Conservation (phyloP, 2,888 invertebrate species). For the Orthonychiurus folsomi region DNA sequence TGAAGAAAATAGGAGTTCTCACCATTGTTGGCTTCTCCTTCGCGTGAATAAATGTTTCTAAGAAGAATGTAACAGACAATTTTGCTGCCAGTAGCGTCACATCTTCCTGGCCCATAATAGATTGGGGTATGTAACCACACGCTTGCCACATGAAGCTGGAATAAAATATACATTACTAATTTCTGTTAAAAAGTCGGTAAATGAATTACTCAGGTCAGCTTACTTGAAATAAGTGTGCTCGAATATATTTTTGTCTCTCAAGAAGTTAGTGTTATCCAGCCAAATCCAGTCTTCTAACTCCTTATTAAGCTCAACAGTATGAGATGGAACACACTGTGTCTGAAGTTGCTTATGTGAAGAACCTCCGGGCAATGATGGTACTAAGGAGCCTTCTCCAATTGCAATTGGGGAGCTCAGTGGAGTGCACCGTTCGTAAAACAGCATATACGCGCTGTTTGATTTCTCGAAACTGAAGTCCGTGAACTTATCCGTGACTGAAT, state of each 20-base stretch:
- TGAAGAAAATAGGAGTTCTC: no score
- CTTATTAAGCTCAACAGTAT: constrained; percentile 56
- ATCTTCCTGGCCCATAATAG: constrained; percentile 66
- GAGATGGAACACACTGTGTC: constrained; percentile 40
- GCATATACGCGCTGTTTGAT: constrained; percentile 94
- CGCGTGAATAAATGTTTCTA: constrained; percentile 93
- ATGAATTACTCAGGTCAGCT: constrained; percentile 43
- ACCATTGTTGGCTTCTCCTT: constrained; percentile 96
- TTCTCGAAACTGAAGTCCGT: constrained; percentile 97
- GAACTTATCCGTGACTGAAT: constrained; percentile 91
- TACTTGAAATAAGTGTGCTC: constrained; percentile 91
- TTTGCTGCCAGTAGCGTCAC: constrained; percentile 77
- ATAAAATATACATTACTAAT: constrained; percentile 13
- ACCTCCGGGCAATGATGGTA: constrained; percentile 33
- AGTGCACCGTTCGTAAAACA: constrained; percentile 81
- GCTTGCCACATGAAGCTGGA: constrained; percentile 91
- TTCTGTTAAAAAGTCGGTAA: background rate
- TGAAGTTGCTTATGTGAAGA: constrained; percentile 37
- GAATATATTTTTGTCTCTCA: constrained; percentile 90
- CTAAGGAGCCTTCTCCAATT: constrained; percentile 43
- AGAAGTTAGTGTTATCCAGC: constrained; percentile 92
- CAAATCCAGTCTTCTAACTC: constrained; percentile 92
- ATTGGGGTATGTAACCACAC: constrained; percentile 86
- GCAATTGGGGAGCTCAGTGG: constrained; percentile 40
- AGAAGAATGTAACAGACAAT: constrained; percentile 84